Base-by-base conservation (phyloP, 2,888 invertebrate genomes). In the Bunonema sp. region DNA sequence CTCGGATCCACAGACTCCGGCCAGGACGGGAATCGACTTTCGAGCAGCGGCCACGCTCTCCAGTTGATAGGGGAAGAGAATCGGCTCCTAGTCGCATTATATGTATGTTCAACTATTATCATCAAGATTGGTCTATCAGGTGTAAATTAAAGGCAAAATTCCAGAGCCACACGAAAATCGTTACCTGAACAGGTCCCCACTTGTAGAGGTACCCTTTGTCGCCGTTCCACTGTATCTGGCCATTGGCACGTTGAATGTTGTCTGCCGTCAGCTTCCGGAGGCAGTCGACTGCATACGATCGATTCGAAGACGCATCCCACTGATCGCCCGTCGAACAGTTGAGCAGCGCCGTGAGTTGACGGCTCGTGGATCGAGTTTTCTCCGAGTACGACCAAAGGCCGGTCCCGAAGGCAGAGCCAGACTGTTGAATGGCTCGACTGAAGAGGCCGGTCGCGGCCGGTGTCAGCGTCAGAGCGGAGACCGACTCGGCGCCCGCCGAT, bases 381-480 rank as follows among this genome's bases (percentile, higher is more conserved):
- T 51, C 49, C 1, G 48, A 49, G 31, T 51, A 51, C 1, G 49
- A 49, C 51, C 49, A 49, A 4, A 51, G 41, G 15, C 48, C 51
- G 18, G 51, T 49, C 12, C 51, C 51, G 28, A 51, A 51, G 3
- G 49, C 51, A 37, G 44, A 45, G 12, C 51, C 51, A 21, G 49
- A 49, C 19, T 51, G 46, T 5, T 44, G 34, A 8, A 51, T 49
- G 15, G 41, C 31, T 32, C 45, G 43, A n/a, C 41, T 40, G 41
- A 34, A 51, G 0, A 51, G 36, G 4, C 41, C 50, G n/a, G n/a
- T 46, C 3, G 50, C 50, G 4, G 36, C 8, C 19, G 41, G 40
- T 5, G 47, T 45, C 12, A 51, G 19, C 3, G 51, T 41, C 8
- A 51, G 19, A 10, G 39, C 34, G 0, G 51, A 51, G n/a, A 47